A percentile compares a stretch with the other conserved stretches of the same genome.
These are phyloP conservation scores for Harpegnathos saltator DNA, from an alignment of 1,140 invertebrate species.

Conservation along the genomic window DNA sequence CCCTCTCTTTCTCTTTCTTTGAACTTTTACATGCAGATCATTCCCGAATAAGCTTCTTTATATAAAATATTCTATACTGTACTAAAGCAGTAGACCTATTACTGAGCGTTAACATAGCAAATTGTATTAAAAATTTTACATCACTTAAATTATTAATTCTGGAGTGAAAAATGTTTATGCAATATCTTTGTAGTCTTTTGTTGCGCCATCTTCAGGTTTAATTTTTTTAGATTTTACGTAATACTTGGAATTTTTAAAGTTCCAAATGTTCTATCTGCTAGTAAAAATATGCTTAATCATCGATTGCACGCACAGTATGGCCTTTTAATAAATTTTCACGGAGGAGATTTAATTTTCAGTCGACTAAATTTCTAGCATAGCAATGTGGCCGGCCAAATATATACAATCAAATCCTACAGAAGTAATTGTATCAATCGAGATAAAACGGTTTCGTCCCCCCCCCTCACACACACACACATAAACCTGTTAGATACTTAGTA, in stretches of 20 bases:
- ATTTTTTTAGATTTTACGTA: constrained; percentile 16
- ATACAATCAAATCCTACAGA: background rate
- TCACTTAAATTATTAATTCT: too few species aligned
- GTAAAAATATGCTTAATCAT: constrained; percentile 24
- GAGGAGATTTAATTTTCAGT: constrained; percentile 11
- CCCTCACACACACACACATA: too few species aligned
- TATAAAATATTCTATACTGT: too few species aligned
- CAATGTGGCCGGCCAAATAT: background rate
- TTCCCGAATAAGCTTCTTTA: too few species aligned
- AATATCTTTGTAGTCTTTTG: background rate
- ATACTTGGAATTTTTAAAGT: background rate
- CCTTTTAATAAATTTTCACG: background rate
- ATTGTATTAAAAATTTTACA: too few species aligned
- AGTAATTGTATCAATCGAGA: constrained; percentile 21
- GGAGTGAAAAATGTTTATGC: background rate
- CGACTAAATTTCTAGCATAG: constrained; percentile 6
- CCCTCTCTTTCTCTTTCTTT: too few species aligned
- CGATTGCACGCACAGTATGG: background rate
- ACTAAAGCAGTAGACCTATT: too few species aligned
- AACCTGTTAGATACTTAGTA: background rate
- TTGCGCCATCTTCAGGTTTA: background rate
- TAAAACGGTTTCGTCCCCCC: background rate
- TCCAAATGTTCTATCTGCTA: background rate
- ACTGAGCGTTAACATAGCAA: too few species aligned
- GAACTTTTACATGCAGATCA: too few species aligned